phyloP scores from a whole-genome alignment of 2,797 vertebrate genomes.

The Eulemur coronatus region DNA sequence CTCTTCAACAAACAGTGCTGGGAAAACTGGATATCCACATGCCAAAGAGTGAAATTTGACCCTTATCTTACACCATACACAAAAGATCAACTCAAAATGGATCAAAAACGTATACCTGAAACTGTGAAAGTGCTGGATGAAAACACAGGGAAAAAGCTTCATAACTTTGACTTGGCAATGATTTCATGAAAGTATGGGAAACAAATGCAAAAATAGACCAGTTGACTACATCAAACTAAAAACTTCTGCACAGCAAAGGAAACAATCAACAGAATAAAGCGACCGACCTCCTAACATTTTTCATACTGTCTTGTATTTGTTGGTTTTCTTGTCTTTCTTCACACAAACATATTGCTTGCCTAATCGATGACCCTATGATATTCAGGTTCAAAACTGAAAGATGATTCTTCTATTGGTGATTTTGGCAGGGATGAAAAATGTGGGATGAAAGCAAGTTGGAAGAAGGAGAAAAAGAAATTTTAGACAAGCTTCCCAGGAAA shows the following conservation, averaged over 20 bases:
- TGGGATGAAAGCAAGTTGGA: neutral
- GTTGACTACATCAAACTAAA: neutral
- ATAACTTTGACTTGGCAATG: neutral
- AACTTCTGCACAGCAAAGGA: neutral
- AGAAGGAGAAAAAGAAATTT: neutral
- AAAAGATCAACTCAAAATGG: neutral
- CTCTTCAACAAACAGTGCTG: neutral
- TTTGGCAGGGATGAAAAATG: neutral
- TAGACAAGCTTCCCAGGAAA: neutral
- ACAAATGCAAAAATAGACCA: neutral
- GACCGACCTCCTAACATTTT: fast-evolving
- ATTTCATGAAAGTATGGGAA: neutral
- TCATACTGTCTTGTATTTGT: neutral
- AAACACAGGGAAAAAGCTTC: neutral
- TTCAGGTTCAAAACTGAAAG: neutral
- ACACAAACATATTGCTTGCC: neutral
- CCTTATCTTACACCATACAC: neutral
- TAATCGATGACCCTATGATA: neutral
- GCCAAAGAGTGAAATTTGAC: neutral
- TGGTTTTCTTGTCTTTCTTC: neutral
- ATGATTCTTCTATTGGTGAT: neutral
- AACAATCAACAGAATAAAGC: neutral
- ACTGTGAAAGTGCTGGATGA: neutral
- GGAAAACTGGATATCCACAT: neutral
- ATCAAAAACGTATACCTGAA: neutral